Evolutionary conservation across 2,888 invertebrate genomes (phyloP), one percentile per base, ranked within the genome.

Genomic region (Acanthosepion esculentum): DNA sequence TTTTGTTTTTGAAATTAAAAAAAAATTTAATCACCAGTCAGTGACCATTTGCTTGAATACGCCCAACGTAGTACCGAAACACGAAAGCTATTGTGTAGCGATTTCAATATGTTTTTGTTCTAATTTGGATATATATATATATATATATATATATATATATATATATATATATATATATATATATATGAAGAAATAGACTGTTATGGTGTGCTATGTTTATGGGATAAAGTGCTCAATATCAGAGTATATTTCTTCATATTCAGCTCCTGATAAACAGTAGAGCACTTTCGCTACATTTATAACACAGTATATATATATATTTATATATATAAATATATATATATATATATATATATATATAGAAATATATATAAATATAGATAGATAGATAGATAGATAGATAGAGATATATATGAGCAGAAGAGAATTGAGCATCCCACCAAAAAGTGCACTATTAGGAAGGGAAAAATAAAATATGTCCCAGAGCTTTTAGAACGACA

Each of bases 261-360:
- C 33, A 91, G 10, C 10, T 20, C 10, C 8, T 8, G 29, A 20
- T 33, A 18, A n/a, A 20, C 23, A 20, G 29, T 18, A n/a, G 20
- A 10, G 1, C 20, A 91, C n/a, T n/a, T n/a, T n/a, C n/a, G n/a
- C n/a, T n/a, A n/a, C 23, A 91, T 91, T 18, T 33, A 91, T 91
- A 91, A 10, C 10, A 18, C 10, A 18, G 20, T 91, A 91, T 91
- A 91, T 91, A 91, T 91, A 91, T 91, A 91, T 91, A 91, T 91
- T 6, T 91, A 91, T 33, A 91, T 91, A 91, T 33, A 91, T 91
- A 91, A 10, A 91, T 91, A 91, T 91, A 91, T 91, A 91, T 91
- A 91, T 91, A 91, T 91, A 91, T 91, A 91, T 91, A 91, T 91
- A 91, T 91, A 91, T 91, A 91, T 91, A 91, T 91, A 91, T 91